Conservation (phyloP, 2,888 invertebrate species). For the Conomelus anceps region DNA sequence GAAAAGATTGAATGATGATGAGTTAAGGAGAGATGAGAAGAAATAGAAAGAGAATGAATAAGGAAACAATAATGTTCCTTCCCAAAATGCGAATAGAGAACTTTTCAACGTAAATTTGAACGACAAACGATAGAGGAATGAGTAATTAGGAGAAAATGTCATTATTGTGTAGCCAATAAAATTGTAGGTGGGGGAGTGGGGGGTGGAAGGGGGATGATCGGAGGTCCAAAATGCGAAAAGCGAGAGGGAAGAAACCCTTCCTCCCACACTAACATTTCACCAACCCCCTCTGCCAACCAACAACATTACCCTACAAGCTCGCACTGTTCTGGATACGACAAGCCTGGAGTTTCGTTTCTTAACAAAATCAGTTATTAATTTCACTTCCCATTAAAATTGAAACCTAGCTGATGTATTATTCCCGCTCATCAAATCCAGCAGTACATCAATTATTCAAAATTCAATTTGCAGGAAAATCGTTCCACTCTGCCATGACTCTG, state of each 20-base stretch:
- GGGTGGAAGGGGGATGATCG: no score
- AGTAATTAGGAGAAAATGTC: neutral
- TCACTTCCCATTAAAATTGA: constrained; percentile 11
- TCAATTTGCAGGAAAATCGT: constrained; percentile 11
- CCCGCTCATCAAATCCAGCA: constrained; percentile 5
- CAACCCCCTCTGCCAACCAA: neutral
- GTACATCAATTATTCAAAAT: constrained; percentile 6
- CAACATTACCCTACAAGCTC: neutral
- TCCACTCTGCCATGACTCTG: neutral
- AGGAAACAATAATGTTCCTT: neutral
- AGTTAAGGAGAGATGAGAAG: neutral
- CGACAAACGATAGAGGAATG: neutral
- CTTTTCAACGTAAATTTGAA: neutral
- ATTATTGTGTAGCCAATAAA: neutral
- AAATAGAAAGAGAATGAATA: neutral
- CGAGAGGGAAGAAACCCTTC: neutral
- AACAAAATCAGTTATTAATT: constrained; percentile 12
- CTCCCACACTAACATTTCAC: no score
- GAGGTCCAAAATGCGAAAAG: neutral
- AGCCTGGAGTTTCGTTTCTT: neutral
- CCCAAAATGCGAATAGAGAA: neutral
- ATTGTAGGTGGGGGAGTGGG: neutral
- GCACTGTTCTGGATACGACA: no score
- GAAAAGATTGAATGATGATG: neutral
- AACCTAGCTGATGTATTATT: constrained; percentile 5